A percentile compares a stretch with the other conserved stretches of the same genome.
These are phyloP conservation scores for Siniperca undulata DNA, from an alignment of 2,797 vertebrate species.

Conservation along the genomic window DNA sequence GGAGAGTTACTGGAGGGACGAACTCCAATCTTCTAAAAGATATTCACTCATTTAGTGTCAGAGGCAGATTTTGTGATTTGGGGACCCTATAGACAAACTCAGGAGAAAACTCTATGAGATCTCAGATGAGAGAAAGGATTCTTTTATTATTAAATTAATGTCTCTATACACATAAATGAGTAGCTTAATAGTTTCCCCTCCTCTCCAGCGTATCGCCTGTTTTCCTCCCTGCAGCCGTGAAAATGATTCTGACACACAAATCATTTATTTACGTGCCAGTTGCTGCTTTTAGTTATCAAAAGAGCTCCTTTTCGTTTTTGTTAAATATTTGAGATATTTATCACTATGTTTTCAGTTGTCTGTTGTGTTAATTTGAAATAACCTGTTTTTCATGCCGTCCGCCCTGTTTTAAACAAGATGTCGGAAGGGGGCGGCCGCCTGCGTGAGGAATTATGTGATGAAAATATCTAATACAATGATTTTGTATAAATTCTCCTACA, in stretches of 20 bases:
- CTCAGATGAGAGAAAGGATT: not conserved
- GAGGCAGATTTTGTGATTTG: not conserved
- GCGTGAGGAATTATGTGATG: not conserved
- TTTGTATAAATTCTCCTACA: not conserved
- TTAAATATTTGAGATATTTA: not conserved
- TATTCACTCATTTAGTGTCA: not conserved
- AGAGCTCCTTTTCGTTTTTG: not conserved
- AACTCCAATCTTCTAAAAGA: not conserved
- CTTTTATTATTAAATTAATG: not conserved
- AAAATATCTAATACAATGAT: not conserved
- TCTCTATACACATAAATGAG: not conserved
- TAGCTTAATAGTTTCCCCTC: not conserved
- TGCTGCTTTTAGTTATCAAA: not conserved
- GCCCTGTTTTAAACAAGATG: not conserved
- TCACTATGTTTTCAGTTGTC: not conserved
- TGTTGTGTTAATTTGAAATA: not conserved
- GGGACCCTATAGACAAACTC: not conserved
- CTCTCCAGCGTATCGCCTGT: not conserved
- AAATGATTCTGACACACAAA: not conserved
- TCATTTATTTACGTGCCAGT: not conserved
- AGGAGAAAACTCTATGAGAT: not conserved
- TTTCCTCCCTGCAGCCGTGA: not conserved
- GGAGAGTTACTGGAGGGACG: not conserved
- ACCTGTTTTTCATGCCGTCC: not conserved
- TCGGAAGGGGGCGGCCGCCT: too few species aligned